phyloP scores from a whole-genome alignment of 2,113 vertebrate genomes.

The Ardeotis arabs region DNA sequence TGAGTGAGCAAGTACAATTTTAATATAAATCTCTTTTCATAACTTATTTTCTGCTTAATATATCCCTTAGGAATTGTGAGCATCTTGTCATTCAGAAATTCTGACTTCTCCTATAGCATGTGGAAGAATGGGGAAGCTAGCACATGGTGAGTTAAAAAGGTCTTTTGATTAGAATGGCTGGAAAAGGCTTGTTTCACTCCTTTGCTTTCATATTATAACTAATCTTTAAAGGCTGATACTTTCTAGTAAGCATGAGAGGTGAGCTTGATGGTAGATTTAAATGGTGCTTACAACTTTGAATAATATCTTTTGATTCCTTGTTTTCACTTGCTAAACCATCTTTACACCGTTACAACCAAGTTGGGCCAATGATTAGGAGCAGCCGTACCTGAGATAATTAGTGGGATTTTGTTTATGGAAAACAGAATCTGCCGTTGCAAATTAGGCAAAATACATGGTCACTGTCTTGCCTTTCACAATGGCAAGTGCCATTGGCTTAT shows the following conservation, averaged over 20 bases:
- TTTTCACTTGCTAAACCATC: neutral
- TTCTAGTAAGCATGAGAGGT: neutral
- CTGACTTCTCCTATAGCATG: constrained; percentile 81
- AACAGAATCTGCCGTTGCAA: neutral
- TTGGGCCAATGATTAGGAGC: neutral
- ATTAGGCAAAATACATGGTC: neutral
- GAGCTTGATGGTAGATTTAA: neutral
- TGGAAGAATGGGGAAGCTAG: constrained; percentile 78
- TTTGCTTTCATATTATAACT: neutral
- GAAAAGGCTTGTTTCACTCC: neutral
- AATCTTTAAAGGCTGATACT: neutral
- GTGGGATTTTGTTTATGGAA: neutral
- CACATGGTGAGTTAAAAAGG: constrained; percentile 83
- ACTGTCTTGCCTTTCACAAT: neutral
- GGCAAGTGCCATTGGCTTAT: neutral
- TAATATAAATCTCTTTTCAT: neutral
- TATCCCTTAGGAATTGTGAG: constrained; percentile 78
- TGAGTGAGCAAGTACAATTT: neutral
- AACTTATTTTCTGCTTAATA: neutral
- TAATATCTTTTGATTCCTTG: neutral
- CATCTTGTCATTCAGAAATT: constrained; percentile 82
- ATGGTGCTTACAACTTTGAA: neutral
- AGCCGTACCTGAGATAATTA: neutral
- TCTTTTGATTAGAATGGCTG: neutral
- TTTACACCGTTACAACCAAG: neutral